Evolutionary conservation across 2,888 invertebrate genomes (phyloP).

Genomic region (Hylaea fasciaria): DNA sequence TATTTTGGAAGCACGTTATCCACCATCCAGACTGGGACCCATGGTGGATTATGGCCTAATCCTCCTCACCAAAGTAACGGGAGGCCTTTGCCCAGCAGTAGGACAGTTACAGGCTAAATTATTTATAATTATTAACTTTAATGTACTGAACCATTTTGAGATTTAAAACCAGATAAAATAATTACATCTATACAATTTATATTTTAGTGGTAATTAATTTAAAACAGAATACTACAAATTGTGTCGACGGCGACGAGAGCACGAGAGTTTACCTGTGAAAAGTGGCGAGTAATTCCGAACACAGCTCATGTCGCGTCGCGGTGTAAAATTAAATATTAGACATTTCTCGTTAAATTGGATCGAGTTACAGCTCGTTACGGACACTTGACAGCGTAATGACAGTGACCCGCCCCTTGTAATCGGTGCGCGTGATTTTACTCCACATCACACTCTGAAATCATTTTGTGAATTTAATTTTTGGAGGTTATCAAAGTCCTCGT

Average conservation of each 20-base stretch:
- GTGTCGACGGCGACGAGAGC: neutral
- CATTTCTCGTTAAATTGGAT: constrained; percentile 45
- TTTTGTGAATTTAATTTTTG: constrained; percentile 72
- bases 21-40: no score
- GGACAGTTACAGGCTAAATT: no score
- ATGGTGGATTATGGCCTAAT: no score
- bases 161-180: no score
- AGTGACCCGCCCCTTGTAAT: constrained; percentile 73
- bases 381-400: constrained; percentile 73
- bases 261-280: neutral
- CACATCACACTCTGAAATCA: constrained; percentile 75
- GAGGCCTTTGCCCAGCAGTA: no score
- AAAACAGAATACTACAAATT: neutral
- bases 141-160: no score
- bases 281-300: constrained; percentile 14
- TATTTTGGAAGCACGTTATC: no score
- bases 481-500: constrained; percentile 71
- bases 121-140: no score
- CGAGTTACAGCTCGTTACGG: constrained; percentile 64
- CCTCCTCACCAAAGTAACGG: no score
- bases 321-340: constrained; percentile 49
- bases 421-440: constrained; percentile 72
- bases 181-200: no score
- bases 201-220: no score
- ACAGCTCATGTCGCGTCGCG: constrained; percentile 14